These are phyloP conservation scores for Drosophila novamexicana DNA, from an alignment of 1,140 invertebrate genomes.

Conservation along the genomic window DNA sequence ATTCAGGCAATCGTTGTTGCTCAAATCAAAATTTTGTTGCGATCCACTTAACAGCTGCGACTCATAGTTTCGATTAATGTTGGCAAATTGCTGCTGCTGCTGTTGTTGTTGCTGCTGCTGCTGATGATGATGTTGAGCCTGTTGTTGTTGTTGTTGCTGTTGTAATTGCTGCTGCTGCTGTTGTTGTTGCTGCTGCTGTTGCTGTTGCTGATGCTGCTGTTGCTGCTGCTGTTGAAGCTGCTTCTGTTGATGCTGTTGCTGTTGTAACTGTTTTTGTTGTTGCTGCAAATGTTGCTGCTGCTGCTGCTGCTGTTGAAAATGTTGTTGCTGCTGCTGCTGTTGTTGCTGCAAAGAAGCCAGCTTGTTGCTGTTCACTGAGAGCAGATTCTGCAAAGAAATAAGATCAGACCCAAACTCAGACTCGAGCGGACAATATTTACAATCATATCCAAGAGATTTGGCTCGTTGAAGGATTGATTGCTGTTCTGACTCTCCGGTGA, in stretches of 20 bases:
- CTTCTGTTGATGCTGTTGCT: conserved; percentile 39
- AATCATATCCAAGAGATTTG: conserved; percentile 88
- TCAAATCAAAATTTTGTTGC: conserved; percentile 57
- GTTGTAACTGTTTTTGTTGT: conserved; percentile 54
- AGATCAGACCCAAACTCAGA: neutral
- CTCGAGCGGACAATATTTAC: conserved; percentile 80
- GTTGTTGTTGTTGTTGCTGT: conserved; percentile 11
- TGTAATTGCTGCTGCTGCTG: conserved; percentile 52
- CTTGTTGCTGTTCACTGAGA: conserved; percentile 71
- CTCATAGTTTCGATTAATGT: conserved; percentile 60
- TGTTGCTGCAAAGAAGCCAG: conserved; percentile 68
- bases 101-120: conserved; percentile 55
- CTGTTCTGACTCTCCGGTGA: conserved; percentile 87
- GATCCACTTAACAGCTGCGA: conserved; percentile 55
- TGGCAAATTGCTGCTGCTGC: conserved; percentile 54
- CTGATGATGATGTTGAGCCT: conserved; percentile 49
- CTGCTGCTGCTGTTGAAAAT: conserved; percentile 65
- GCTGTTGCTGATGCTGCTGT: conserved; percentile 35
- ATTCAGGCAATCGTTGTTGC: conserved; percentile 48
- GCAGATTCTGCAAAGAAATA: conserved; percentile 67
- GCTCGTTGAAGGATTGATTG: conserved; percentile 87
- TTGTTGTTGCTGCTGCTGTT: conserved; percentile 54
- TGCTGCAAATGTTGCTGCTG: conserved; percentile 68
- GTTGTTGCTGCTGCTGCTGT: conserved; percentile 50
- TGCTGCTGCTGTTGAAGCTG: conserved; percentile 20